Evolutionary conservation across 2,888 invertebrate genomes (phyloP).

Genomic region (Brenthis hecate): DNA sequence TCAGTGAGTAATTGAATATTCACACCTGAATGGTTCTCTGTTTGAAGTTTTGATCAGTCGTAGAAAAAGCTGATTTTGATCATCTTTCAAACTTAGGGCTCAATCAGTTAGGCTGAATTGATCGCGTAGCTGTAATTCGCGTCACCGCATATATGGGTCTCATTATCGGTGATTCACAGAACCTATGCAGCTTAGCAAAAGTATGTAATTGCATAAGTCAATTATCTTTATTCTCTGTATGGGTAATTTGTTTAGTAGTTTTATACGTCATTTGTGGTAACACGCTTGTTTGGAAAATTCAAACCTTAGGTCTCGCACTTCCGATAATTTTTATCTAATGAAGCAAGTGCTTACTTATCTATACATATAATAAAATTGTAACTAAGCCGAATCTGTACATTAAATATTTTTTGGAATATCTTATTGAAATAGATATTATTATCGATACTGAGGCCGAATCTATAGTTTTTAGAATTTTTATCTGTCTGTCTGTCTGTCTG

Average conservation of each 20-base stretch:
- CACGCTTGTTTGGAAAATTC: too few species aligned
- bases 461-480: too few species aligned
- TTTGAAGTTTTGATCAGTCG: conserved; percentile 60
- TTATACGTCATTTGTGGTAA: neutral
- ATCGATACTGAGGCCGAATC: too few species aligned
- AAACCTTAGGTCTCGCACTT: too few species aligned
- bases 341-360: too few species aligned
- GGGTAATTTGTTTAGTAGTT: neutral
- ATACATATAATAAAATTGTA: too few species aligned
- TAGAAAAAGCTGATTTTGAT: conserved; percentile 46
- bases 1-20: conserved; percentile 70
- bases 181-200: conserved; percentile 9
- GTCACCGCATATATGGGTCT: conserved; percentile 17
- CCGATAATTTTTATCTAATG: too few species aligned
- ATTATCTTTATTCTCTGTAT: conserved; percentile 1
- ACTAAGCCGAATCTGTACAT: too few species aligned
- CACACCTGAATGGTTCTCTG: conserved; percentile 56
- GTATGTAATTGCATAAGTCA: conserved; percentile 6
- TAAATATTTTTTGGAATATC: too few species aligned
- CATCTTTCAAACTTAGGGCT: conserved; percentile 38
- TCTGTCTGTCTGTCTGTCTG: too few species aligned
- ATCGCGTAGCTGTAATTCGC: conserved; percentile 27
- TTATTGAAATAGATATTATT: too few species aligned
- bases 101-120: conserved; percentile 34
- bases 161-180: conserved; percentile 17